Conservation (phyloP, 2,888 invertebrate genomes). For the Gari tellinella region DNA sequence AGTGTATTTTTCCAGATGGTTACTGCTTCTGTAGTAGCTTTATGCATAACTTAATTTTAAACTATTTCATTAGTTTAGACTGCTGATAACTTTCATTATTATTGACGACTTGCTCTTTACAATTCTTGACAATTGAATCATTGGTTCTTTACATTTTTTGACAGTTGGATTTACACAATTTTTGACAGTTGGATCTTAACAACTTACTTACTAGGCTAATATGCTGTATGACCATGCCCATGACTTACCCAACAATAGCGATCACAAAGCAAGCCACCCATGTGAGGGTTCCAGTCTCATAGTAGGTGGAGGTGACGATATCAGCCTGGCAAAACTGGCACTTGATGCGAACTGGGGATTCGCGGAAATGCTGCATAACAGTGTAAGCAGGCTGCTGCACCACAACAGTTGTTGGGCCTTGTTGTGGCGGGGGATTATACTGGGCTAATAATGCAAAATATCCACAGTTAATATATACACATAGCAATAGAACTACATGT, state of each 20-base stretch:
- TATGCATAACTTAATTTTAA: too few species aligned
- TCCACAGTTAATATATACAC: not conserved
- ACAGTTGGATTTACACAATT: too few species aligned
- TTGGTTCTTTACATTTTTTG: too few species aligned
- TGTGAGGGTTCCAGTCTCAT: constrained; percentile 74
- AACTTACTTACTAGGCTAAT: not conserved
- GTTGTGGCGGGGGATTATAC: constrained; percentile 34
- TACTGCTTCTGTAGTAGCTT: too few species aligned
- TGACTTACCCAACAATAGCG: constrained; percentile 75
- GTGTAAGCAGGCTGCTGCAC: constrained; percentile 65
- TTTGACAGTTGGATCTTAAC: too few species aligned
- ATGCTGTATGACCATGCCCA: constrained; percentile 28
- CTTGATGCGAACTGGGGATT: constrained; percentile 64
- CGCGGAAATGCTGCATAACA: constrained; percentile 76
- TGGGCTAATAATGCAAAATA: constrained; percentile 27
- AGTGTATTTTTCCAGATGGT: too few species aligned
- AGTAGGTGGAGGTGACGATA: constrained; percentile 69
- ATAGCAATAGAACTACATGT: too few species aligned
- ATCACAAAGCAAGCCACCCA: constrained; percentile 75
- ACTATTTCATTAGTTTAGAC: too few species aligned
- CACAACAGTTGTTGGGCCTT: constrained; percentile 45
- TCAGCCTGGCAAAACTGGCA: constrained; percentile 76
- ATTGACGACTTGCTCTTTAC: too few species aligned
- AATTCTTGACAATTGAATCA: too few species aligned
- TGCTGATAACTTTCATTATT: too few species aligned